phyloP scores from a whole-genome alignment of 2,797 vertebrate genomes.

The Serranus cabrilla region DNA sequence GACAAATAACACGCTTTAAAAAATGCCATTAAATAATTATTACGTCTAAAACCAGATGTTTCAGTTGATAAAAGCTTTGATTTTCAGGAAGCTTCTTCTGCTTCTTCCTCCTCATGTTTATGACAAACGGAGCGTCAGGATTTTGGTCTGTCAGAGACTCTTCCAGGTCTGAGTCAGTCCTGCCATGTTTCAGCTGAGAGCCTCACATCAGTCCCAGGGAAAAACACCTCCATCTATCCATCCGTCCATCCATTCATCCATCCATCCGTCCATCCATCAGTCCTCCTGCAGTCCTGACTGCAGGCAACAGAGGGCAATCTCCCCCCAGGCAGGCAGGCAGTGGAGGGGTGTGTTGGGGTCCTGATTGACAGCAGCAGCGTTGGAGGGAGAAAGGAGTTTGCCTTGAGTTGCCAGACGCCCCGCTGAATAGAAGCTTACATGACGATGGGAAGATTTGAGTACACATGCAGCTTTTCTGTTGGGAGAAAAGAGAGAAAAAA shows the following conservation, averaged over 20 bases:
- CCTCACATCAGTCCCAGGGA: conserved; percentile 1
- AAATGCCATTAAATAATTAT: no score
- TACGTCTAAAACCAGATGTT: no score
- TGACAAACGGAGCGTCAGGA: neutral
- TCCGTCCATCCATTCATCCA: neutral
- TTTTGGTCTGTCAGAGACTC: neutral
- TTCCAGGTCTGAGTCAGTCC: neutral
- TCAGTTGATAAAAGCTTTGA: no score
- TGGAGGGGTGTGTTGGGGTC: conserved; percentile 16
- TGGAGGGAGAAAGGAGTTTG: conserved; percentile 35
- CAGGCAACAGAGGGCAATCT: conserved; percentile 80
- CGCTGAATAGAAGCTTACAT: conserved; percentile 45
- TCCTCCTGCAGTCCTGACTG: conserved; percentile 61
- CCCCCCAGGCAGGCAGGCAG: conserved; percentile 57
- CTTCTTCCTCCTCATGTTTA: neutral
- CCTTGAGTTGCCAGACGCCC: conserved; percentile 53
- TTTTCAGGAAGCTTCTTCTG: neutral
- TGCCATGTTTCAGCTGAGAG: conserved; percentile 2
- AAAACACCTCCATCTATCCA: neutral
- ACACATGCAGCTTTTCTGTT: conserved; percentile 58
- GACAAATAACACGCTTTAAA: no score
- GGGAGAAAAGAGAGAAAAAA: conserved; percentile 3
- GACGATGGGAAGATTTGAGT: conserved; percentile 38
- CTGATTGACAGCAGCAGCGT: conserved; percentile 63
- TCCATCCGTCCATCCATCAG: conserved; percentile 17